Evolutionary conservation across 2,113 vertebrate species (phyloP), one percentile per base, ranked within the genome.

Genomic region (Gnathonemus longibarbis): DNA sequence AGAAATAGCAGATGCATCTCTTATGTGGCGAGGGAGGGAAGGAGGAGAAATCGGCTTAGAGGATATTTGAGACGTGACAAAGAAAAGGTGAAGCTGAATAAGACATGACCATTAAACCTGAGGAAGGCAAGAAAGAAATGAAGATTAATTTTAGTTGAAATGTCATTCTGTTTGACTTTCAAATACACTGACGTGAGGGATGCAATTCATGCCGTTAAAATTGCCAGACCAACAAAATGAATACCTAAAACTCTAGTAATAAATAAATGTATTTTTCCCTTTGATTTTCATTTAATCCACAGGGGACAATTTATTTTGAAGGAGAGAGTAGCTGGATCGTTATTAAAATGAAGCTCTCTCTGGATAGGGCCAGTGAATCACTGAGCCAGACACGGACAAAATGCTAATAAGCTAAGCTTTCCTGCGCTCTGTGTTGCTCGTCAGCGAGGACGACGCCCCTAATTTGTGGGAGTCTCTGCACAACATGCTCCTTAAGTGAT

Each of bases 371-470:
- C 70, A 58, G 90, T 88, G 86, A 90, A 87, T 90, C 89, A 88
- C n/a, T 80, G 84, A 88, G 89, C 70, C 84, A 87, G 49, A 89
- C 53, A 7, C 45, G 50, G 35, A 89, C 87, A 66, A 42, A 91
- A 91, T 89, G 45, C 58, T 50, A 84, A 88, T 90, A 46, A 88
- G 88, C 74, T 53, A 52, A 70, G 70, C 66, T 50, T 58, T 89
- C 91, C 77, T 49, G 89, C 52, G 58, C 45, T 27, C 19, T 17
- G 45, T 46, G 17, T 62, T 93, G 92, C 90, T 94, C 92, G 92
- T 94, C 90, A 91, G 77, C 31, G 53, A 94, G 93, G 95, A 88
- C 93, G 95, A 91, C 94, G 91, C 92, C 91, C 94, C 89, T 93
- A 94, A 94, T 95, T 94, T 92, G 92, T 92, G 91, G 91, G 91